These are phyloP conservation scores for Cryptoleucopteryx plumbea DNA, from an alignment of 2,113 vertebrate species.

Conservation along the genomic window DNA sequence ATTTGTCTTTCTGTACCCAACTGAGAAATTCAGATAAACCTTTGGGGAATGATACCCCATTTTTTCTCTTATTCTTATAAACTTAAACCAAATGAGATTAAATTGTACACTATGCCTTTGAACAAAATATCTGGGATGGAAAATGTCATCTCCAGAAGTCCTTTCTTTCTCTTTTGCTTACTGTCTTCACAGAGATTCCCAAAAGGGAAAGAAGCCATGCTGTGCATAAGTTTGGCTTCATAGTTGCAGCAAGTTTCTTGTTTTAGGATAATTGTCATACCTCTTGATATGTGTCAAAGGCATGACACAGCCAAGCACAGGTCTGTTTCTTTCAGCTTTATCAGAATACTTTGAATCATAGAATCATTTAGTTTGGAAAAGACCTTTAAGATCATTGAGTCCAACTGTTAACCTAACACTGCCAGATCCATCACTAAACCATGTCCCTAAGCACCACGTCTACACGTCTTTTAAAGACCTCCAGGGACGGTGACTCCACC, in stretches of 20 bases:
- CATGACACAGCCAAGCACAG: not conserved
- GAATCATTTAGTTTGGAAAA: not conserved
- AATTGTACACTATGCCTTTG: not conserved
- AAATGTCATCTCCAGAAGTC: not conserved
- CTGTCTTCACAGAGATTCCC: not conserved
- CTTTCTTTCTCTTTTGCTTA: not conserved
- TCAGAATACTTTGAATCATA: not conserved
- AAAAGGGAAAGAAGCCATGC: not conserved
- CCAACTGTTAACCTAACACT: too few species aligned
- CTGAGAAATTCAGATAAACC: not conserved
- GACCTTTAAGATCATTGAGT: not conserved
- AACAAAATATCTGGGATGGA: not conserved
- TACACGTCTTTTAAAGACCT: too few species aligned
- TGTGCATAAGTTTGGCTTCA: not conserved
- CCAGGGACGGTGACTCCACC: too few species aligned
- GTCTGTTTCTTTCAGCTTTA: not conserved
- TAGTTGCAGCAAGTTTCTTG: not conserved
- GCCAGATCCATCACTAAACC: too few species aligned
- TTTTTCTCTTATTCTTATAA: not conserved
- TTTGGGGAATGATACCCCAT: not conserved
- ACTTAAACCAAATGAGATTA: not conserved
- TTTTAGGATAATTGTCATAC: not conserved
- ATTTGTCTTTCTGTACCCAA: not conserved
- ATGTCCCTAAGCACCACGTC: too few species aligned
- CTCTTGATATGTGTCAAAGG: not conserved